Conservation (phyloP, 1,140 invertebrate genomes). For the Drosophila santomea region DNA sequence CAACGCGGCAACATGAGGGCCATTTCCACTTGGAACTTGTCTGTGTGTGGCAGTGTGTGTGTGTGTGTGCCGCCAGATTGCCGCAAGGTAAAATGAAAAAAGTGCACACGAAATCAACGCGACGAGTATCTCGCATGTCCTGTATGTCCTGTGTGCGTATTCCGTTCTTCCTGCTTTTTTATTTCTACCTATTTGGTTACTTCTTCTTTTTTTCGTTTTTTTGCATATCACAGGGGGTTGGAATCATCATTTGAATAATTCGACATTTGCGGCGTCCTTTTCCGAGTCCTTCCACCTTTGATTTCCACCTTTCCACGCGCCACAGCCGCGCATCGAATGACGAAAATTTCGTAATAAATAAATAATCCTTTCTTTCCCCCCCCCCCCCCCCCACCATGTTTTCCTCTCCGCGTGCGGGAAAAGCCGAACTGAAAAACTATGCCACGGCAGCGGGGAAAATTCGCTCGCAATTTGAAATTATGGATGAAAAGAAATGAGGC, state of each 20-base stretch:
- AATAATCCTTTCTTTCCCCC: slow-evolving; percentile 68
- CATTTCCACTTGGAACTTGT: slow-evolving; percentile 43
- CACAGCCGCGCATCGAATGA: slow-evolving; percentile 77
- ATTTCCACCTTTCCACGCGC: slow-evolving; percentile 74
- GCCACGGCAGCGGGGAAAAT: slow-evolving; percentile 61
- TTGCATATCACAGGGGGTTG: slow-evolving; percentile 77
- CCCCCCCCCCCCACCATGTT: not conserved
- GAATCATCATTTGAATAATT: slow-evolving; percentile 83
- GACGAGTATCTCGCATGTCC: slow-evolving; percentile 62
- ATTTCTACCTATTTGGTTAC: slow-evolving; percentile 21
- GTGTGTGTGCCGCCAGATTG: slow-evolving; percentile 68
- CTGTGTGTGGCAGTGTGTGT: slow-evolving; percentile 24
- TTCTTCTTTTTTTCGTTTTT: slow-evolving; percentile 18
- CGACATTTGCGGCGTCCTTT: slow-evolving; percentile 72
- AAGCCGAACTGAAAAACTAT: slow-evolving; percentile 45
- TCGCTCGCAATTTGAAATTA: slow-evolving; percentile 81
- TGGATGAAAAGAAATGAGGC: slow-evolving; percentile 67
- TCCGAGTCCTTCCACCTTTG: slow-evolving; percentile 49
- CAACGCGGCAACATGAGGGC: slow-evolving; percentile 56
- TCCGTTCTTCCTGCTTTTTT: slow-evolving; percentile 16
- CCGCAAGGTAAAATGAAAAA: slow-evolving; percentile 73
- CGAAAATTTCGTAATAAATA: slow-evolving; percentile 83
- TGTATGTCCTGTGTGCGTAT: slow-evolving; percentile 53
- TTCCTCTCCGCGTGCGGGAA: slow-evolving; percentile 8
- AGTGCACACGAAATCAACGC: slow-evolving; percentile 79